Evolutionary conservation across 2,797 vertebrate genomes (phyloP).

Genomic region (Sitta carolinensis): DNA sequence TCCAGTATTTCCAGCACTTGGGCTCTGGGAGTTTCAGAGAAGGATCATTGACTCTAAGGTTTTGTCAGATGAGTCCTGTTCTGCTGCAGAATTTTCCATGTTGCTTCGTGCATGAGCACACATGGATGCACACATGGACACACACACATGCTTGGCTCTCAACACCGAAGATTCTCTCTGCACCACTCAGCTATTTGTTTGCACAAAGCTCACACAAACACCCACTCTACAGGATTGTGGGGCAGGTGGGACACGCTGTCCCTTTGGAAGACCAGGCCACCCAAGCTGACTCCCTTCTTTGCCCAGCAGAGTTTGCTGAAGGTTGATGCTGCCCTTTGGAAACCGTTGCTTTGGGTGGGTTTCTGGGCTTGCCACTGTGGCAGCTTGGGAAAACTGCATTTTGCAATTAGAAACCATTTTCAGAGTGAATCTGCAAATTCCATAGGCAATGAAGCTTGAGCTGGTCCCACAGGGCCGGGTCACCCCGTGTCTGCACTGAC

Average conservation of each 20-base stretch:
- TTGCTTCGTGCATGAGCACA: background rate
- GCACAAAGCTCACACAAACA: background rate
- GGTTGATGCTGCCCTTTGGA: background rate
- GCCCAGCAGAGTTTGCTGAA: background rate
- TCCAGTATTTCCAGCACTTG: background rate
- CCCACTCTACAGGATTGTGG: background rate
- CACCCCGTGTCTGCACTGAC: accelerated
- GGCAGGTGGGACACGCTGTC: background rate
- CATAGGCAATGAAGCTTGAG: background rate
- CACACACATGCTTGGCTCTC: accelerated
- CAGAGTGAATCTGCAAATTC: background rate
- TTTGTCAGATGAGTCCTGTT: background rate
- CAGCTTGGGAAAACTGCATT: background rate
- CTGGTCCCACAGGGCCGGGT: too few species aligned
- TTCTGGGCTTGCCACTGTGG: too few species aligned
- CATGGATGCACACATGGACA: background rate
- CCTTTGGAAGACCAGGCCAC: background rate
- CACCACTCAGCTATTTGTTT: background rate
- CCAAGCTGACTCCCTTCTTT: background rate
- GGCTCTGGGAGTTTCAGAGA: background rate
- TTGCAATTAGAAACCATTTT: accelerated
- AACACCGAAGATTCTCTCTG: background rate
- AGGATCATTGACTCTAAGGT: background rate
- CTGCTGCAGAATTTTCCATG: background rate
- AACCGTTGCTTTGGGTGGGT: background rate